phyloP scores from a whole-genome alignment of 2,113 vertebrate species.

The human region GRCh38 chr6:148891501-148892000 shows the following conservation, averaged over 20 bases:
- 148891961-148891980: background rate
- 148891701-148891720: background rate
- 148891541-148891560: conserved; percentile 14
- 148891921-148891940: background rate
- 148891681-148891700: background rate
- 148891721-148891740: background rate
- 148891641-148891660: conserved; percentile 19
- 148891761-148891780: background rate
- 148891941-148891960: background rate
- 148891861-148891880: background rate
- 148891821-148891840: background rate
- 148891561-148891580: background rate
- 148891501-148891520: conserved; percentile 42
- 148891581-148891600: background rate
- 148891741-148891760: background rate
- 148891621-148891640: background rate
- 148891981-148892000: background rate
- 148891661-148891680: background rate
- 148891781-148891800: background rate
- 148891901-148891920: background rate
- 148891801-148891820: background rate
- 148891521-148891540: conserved; percentile 35
- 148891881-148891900: background rate
- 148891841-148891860: background rate
- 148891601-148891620: background rate